These are phyloP conservation scores for Sciurus vulgaris DNA, from an alignment of 2,797 vertebrate genomes.

Conservation along the genomic window DNA sequence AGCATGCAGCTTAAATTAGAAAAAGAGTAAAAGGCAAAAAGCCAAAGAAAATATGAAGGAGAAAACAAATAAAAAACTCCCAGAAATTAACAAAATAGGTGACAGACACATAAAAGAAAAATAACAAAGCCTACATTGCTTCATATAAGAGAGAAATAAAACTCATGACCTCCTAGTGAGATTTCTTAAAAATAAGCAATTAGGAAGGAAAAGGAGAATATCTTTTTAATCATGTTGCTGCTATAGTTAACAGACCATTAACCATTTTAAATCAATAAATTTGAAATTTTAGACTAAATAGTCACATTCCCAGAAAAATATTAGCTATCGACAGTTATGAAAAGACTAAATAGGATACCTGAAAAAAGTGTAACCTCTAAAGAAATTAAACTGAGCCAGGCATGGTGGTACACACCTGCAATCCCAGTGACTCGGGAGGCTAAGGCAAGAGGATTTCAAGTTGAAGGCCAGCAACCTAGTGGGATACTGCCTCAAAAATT, in stretches of 20 bases:
- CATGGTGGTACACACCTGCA: too few relatives aligned
- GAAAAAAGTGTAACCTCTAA: constrained; percentile 35
- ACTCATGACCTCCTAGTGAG: constrained; percentile 4
- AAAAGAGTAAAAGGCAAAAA: constrained; percentile 59
- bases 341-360: constrained; percentile 49
- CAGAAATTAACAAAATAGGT: constrained; percentile 57
- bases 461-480: too few relatives aligned
- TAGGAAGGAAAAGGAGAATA: neutral
- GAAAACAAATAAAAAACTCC: neutral
- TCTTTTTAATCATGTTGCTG: constrained; percentile 30
- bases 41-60: constrained; percentile 25
- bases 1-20: neutral
- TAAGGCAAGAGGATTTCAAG: too few relatives aligned
- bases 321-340: constrained; percentile 33
- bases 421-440: too few relatives aligned
- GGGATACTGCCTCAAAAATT: too few relatives aligned
- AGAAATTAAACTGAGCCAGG: neutral
- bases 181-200: constrained; percentile 37
- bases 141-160: constrained; percentile 53
- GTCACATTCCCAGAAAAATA: constrained; percentile 42
- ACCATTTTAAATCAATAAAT: constrained; percentile 43
- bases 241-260: constrained; percentile 26
- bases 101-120: neutral
- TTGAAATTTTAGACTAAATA: constrained; percentile 26
- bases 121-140: constrained; percentile 38